Percentiles rank a stretch among this genome's conserved stretches.
Evolutionary conservation across 2,888 invertebrate species (phyloP).

Genomic region (Lasioglossum pauxillum): DNA sequence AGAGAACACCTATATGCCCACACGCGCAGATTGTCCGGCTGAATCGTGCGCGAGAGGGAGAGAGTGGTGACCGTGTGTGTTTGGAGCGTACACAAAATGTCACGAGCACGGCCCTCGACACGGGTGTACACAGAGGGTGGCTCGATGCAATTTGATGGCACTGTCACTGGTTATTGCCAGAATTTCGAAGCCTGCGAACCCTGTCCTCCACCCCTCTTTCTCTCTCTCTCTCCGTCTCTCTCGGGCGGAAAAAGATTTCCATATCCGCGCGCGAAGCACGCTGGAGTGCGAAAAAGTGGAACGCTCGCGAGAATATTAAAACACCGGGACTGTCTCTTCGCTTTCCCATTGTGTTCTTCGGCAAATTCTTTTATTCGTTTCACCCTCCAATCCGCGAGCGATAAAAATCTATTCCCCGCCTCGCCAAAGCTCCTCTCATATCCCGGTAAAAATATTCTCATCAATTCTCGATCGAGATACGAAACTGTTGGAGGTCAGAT

Average conservation of each 20-base stretch:
- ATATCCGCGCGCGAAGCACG: neutral
- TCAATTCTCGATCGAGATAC: neutral
- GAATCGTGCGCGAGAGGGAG: neutral
- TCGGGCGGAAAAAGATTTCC: neutral
- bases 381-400: neutral
- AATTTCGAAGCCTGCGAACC: slow-evolving; percentile 19
- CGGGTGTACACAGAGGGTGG: slow-evolving; percentile 15
- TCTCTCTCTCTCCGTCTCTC: neutral
- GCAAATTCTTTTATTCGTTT: neutral
- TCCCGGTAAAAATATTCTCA: neutral
- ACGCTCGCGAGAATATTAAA: slow-evolving; percentile 10
- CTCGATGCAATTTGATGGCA: slow-evolving; percentile 45
- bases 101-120: slow-evolving; percentile 52
- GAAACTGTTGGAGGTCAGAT: neutral
- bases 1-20: slow-evolving; percentile 40
- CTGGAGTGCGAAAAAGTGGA: neutral
- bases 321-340: neutral
- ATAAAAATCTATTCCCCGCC: neutral
- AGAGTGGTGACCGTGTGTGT: slow-evolving; percentile 1
- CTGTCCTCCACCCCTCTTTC: neutral
- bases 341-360: neutral
- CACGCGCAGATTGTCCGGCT: slow-evolving; percentile 27
- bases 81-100: slow-evolving; percentile 58
- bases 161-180: slow-evolving; percentile 41
- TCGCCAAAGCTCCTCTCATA: neutral